phyloP scores from a whole-genome alignment of 1,140 invertebrate genomes.

The Rhizoglyphus robini region DNA sequence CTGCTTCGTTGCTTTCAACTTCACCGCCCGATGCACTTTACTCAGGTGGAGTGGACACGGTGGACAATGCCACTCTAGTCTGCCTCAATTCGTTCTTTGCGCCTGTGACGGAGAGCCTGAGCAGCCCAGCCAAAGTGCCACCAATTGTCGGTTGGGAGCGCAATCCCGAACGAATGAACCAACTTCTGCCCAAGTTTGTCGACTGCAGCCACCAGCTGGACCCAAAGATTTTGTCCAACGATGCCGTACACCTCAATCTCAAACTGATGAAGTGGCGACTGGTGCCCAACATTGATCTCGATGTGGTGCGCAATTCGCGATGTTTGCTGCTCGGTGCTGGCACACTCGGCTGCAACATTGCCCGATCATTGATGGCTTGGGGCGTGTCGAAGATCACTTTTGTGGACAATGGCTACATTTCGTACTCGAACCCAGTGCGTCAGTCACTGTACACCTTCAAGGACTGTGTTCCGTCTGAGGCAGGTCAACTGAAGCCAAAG shows the following conservation, averaged over 20 bases:
- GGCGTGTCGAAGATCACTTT: slow-evolving; percentile 81
- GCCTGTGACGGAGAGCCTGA: too few relatives aligned
- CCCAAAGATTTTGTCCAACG: slow-evolving; percentile 63
- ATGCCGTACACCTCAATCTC: slow-evolving; percentile 79
- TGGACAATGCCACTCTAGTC: too few relatives aligned
- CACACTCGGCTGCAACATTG: slow-evolving; percentile 91
- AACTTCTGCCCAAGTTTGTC: slow-evolving; percentile 66
- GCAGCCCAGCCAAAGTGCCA: too few relatives aligned
- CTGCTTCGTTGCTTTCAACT: too few relatives aligned
- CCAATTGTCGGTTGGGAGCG: slow-evolving; percentile 80
- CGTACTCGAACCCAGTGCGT: slow-evolving; percentile 89
- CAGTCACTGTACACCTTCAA: slow-evolving; percentile 80
- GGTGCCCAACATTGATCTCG: slow-evolving; percentile 73
- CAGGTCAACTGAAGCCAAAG: slow-evolving; percentile 47
- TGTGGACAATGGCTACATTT: slow-evolving; percentile 79
- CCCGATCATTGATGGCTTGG: slow-evolving; percentile 84
- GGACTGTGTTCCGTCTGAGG: slow-evolving; percentile 62
- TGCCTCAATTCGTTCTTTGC: too few relatives aligned
- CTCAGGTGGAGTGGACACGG: too few relatives aligned
- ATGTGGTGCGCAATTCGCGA: slow-evolving; percentile 57
- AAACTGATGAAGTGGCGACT: slow-evolving; percentile 96
- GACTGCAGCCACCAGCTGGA: slow-evolving; percentile 74
- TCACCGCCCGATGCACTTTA: too few relatives aligned
- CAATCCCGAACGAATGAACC: slow-evolving; percentile 56
- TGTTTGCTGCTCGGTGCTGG: slow-evolving; percentile 90